Evolutionary conservation across 2,888 invertebrate genomes (phyloP).

Genomic region (Heteromyza rotundicornis): DNA sequence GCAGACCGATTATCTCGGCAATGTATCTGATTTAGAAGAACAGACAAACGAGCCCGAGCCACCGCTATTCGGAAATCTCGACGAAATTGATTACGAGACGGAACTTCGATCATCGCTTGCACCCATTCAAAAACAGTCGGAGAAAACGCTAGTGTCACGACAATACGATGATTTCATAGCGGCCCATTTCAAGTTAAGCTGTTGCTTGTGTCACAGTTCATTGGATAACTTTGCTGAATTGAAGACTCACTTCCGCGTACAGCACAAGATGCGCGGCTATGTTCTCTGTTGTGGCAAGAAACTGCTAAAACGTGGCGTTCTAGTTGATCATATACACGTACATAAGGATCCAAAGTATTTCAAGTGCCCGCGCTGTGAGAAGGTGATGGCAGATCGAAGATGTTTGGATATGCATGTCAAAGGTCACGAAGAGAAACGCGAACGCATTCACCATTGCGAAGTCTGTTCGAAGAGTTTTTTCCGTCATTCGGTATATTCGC

Average conservation of each 20-base stretch:
- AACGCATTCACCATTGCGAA: conserved; percentile 50
- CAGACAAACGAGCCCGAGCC: no score
- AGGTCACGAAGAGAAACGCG: conserved; percentile 44
- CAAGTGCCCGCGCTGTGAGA: conserved; percentile 50
- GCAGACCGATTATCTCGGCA: no score
- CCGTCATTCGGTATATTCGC: conserved; percentile 45
- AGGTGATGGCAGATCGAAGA: conserved; percentile 47
- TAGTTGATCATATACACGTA: conserved; percentile 55
- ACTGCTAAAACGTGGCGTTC: conserved; percentile 48
- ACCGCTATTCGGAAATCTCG: no score
- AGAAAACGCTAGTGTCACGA: neutral
- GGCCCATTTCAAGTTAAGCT: conserved; percentile 52
- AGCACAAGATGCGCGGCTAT: conserved; percentile 52
- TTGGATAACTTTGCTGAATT: conserved; percentile 45
- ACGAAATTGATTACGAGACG: no score
- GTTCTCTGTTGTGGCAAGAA: conserved; percentile 55
- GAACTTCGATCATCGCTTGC: neutral
- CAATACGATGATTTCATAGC: conserved; percentile 48
- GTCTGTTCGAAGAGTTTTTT: conserved; percentile 55
- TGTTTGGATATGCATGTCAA: conserved; percentile 50
- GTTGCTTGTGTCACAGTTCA: conserved; percentile 39
- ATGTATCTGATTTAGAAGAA: no score
- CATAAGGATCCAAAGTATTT: conserved; percentile 58
- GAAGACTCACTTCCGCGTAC: conserved; percentile 42
- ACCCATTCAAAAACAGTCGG: neutral